phyloP scores from a whole-genome alignment of 37 sponge, comb jelly and placozoan genomes.

The Oscarella lobularis region DNA sequence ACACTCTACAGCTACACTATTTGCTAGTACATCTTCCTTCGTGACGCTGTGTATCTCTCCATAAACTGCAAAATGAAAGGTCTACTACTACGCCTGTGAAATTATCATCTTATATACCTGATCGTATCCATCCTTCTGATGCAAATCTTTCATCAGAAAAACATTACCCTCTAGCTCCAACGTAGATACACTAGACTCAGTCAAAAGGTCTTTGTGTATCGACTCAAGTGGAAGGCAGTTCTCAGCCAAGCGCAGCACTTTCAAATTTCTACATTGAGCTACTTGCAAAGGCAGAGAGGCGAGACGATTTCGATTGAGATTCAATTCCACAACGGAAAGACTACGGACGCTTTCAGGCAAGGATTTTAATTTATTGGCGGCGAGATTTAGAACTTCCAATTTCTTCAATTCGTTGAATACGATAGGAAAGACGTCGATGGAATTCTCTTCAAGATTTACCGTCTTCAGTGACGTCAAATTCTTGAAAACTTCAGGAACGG shows the following conservation, averaged over 20 bases:
- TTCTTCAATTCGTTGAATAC: conserved; percentile 32
- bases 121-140: conserved; percentile 47
- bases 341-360: conserved; percentile 29
- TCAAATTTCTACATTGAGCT: conserved; percentile 40
- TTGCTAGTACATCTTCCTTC: conserved; percentile 37
- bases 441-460: conserved; percentile 32
- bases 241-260: conserved; percentile 64
- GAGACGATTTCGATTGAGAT: conserved; percentile 46
- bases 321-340: conserved; percentile 51
- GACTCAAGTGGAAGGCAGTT: conserved; percentile 39
- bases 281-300: conserved; percentile 29
- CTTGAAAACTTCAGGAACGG: conserved; percentile 26
- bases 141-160: conserved; percentile 34
- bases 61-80: conserved; percentile 36
- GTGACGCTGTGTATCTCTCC: conserved; percentile 56
- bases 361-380: conserved; percentile 26
- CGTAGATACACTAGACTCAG: conserved; percentile 38
- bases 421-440: conserved; percentile 29
- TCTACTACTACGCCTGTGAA: neutral
- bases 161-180: conserved; percentile 60
- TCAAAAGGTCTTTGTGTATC: conserved; percentile 33
- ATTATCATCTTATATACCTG: conserved; percentile 26
- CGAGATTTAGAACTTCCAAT: conserved; percentile 45
- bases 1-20: too few species aligned
- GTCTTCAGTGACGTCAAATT: conserved; percentile 39